phyloP scores from a whole-genome alignment of 2,797 vertebrate genomes.

The Hydrolagus colliei region DNA sequence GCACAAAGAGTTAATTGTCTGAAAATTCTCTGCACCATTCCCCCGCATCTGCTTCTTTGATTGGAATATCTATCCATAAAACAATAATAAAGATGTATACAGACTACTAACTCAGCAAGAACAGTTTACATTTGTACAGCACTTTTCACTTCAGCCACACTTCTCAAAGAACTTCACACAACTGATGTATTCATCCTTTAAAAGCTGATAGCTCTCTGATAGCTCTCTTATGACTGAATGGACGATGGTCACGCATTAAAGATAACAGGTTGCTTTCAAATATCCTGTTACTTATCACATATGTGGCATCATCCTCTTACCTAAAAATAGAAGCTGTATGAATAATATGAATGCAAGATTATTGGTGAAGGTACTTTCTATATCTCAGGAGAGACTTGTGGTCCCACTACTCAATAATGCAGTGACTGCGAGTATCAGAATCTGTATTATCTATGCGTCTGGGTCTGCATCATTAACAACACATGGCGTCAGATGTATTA shows the following conservation, averaged over 20 bases:
- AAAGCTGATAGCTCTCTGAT: slow-evolving; percentile 2
- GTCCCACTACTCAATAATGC: neutral
- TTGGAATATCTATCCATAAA: neutral
- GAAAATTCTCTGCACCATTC: neutral
- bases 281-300: neutral
- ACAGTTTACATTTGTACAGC: too few species aligned
- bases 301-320: neutral
- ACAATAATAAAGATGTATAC: neutral
- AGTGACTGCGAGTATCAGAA: neutral
- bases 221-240: neutral
- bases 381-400: neutral
- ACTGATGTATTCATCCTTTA: neutral
- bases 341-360: slow-evolving; percentile 14
- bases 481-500: neutral
- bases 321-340: slow-evolving; percentile 12
- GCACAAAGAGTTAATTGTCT: neutral
- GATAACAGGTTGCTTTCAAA: neutral
- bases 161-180: too few species aligned
- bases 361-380: slow-evolving; percentile 2
- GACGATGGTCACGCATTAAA: neutral
- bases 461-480: neutral
- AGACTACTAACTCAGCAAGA: neutral
- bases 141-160: too few species aligned
- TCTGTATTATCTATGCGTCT: neutral
- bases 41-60: neutral